A percentile compares a stretch with the other conserved stretches of the same genome.
Conservation (phyloP, 2,113 vertebrate species). For the Perccottus glenii region DNA sequence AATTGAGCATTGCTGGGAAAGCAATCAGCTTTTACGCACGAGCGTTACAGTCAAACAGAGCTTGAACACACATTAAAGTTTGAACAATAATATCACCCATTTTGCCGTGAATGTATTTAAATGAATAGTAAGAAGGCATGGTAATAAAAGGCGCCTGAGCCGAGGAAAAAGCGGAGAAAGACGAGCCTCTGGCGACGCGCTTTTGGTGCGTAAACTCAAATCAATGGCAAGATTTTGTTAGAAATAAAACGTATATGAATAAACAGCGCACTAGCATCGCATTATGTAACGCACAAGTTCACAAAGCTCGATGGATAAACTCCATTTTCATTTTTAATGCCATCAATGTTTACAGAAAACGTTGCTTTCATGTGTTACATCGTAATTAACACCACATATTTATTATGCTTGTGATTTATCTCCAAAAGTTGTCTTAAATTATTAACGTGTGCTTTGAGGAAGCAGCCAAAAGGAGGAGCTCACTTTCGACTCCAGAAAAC, state of each 20-base stretch:
- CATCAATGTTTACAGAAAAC: too few species aligned
- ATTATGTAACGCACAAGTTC: too few species aligned
- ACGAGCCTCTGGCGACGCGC: neutral
- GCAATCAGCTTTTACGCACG: constrained; percentile 22
- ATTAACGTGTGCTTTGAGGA: too few species aligned
- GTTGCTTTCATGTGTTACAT: too few species aligned
- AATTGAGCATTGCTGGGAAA: neutral
- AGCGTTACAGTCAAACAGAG: constrained; percentile 5
- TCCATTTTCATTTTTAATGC: too few species aligned
- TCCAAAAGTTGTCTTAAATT: too few species aligned
- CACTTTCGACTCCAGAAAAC: too few species aligned
- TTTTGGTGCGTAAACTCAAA: constrained; percentile 39
- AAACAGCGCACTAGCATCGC: too few species aligned
- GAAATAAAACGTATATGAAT: neutral
- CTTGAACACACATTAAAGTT: neutral
- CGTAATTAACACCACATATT: too few species aligned
- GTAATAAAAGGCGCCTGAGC: neutral
- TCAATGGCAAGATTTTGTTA: neutral
- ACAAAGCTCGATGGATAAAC: too few species aligned
- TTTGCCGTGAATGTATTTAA: neutral
- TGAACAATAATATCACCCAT: neutral
- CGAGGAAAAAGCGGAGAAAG: neutral
- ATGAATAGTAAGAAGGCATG: neutral
- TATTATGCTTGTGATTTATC: too few species aligned
- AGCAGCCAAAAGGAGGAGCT: too few species aligned